Evolutionary conservation across 2,797 vertebrate genomes (phyloP).

Genomic region (Chrosomus eos): DNA sequence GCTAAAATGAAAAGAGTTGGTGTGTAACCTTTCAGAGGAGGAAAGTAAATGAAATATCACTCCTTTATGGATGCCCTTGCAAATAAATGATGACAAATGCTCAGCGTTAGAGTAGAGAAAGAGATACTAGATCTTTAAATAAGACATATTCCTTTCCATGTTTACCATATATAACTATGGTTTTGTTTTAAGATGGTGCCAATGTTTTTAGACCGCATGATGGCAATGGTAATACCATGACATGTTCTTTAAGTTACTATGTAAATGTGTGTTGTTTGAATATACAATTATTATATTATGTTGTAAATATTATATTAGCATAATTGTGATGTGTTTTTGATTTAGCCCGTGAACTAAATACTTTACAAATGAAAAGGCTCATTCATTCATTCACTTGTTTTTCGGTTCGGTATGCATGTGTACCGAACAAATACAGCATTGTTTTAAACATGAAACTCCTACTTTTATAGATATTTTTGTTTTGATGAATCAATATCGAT

Average conservation of each 20-base stretch:
- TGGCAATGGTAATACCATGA: not conserved
- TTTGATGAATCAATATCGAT: too few relatives aligned
- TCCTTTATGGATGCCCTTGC: constrained; percentile 67
- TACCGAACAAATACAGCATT: not conserved
- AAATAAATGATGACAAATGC: constrained; percentile 73
- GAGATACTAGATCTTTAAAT: not conserved
- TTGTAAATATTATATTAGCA: not conserved
- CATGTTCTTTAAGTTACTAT: not conserved
- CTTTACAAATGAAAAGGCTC: not conserved
- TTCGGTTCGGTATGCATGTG: not conserved
- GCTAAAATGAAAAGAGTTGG: constrained; percentile 61
- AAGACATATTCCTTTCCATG: not conserved
- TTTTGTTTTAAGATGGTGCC: not conserved
- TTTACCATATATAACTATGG: not conserved
- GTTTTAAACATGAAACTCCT: not conserved
- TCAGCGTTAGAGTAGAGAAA: constrained; percentile 10
- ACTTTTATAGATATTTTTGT: not conserved
- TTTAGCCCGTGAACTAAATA: not conserved
- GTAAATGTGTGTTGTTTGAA: not conserved
- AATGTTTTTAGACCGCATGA: not conserved
- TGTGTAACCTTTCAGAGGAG: constrained; percentile 64
- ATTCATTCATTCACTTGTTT: not conserved
- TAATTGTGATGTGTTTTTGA: not conserved
- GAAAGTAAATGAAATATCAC: constrained; percentile 69
- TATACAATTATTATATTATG: not conserved